Percentiles rank a stretch among this genome's conserved stretches.
These are phyloP conservation scores for Ctenicera cuprea DNA, from an alignment of 2,888 invertebrate genomes.

Conservation along the genomic window DNA sequence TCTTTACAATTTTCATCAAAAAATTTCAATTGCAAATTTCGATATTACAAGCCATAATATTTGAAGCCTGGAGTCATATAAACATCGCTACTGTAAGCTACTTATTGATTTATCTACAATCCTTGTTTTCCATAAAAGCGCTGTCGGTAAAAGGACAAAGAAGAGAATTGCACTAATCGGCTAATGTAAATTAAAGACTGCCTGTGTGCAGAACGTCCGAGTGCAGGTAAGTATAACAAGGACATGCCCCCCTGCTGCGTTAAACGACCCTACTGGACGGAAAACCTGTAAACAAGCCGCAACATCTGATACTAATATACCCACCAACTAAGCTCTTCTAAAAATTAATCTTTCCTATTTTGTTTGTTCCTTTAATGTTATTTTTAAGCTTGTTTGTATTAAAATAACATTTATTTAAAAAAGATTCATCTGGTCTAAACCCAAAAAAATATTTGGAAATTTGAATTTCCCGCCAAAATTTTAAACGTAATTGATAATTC, in stretches of 20 bases:
- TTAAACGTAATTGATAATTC: no score
- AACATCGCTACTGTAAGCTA: not conserved
- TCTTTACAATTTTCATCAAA: no score
- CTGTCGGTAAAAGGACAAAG: slow-evolving; percentile 23
- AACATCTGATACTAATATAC: slow-evolving; percentile 54
- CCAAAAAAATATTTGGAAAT: no score
- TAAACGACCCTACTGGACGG: slow-evolving; percentile 58
- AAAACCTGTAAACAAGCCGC: slow-evolving; percentile 60
- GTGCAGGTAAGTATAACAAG: slow-evolving; percentile 52
- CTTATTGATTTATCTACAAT: slow-evolving; percentile 10
- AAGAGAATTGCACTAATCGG: slow-evolving; percentile 20
- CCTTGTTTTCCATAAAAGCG: slow-evolving; percentile 9
- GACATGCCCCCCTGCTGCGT: slow-evolving; percentile 59
- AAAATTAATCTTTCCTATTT: no score
- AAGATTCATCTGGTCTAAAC: no score
- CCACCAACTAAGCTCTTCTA: no score
- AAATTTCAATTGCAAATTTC: no score
- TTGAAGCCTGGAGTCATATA: not conserved
- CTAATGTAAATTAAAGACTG: slow-evolving; percentile 47
- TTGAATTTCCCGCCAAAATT: no score
- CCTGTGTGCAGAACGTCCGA: slow-evolving; percentile 36
- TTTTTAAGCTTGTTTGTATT: no score
- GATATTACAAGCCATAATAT: no score
- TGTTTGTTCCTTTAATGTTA: no score
- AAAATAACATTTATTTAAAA: no score